Conservation (phyloP, 2,888 invertebrate genomes). For the Agrotis puta region DNA sequence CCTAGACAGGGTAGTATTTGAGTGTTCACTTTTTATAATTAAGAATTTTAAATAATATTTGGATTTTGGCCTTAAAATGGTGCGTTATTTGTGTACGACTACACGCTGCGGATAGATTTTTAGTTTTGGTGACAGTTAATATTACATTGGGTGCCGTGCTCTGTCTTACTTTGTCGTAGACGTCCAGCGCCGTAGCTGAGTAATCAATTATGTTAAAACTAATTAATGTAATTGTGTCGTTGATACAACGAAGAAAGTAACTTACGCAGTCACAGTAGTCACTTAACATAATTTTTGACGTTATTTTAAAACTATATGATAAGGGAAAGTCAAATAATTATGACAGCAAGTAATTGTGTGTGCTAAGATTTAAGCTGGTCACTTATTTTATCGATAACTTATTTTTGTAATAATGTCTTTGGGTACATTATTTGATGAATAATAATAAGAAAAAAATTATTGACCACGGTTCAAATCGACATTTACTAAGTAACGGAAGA, state of each 20-base stretch:
- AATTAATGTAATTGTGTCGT: no score
- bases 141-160: conserved; percentile 15
- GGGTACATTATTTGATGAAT: neutral
- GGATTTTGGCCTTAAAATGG: neutral
- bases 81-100: neutral
- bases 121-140: conserved; percentile 1
- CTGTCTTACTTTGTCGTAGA: conserved; percentile 24
- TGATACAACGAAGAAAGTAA: no score
- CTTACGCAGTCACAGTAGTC: neutral
- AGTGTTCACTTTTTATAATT: neutral
- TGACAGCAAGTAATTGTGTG: neutral
- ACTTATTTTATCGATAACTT: neutral
- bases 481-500: neutral
- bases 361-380: neutral
- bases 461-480: neutral
- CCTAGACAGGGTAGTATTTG: neutral
- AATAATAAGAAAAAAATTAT: neutral
- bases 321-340: neutral
- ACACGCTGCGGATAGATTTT: neutral
- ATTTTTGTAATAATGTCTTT: neutral
- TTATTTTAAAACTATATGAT: neutral
- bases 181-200: neutral
- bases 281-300: neutral
- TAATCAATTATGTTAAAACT: no score
- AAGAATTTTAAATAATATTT: neutral